A percentile compares a stretch with the other conserved stretches of the same genome.
Evolutionary conservation across 2,113 vertebrate species (phyloP).

Genomic region (Esox niger): DNA sequence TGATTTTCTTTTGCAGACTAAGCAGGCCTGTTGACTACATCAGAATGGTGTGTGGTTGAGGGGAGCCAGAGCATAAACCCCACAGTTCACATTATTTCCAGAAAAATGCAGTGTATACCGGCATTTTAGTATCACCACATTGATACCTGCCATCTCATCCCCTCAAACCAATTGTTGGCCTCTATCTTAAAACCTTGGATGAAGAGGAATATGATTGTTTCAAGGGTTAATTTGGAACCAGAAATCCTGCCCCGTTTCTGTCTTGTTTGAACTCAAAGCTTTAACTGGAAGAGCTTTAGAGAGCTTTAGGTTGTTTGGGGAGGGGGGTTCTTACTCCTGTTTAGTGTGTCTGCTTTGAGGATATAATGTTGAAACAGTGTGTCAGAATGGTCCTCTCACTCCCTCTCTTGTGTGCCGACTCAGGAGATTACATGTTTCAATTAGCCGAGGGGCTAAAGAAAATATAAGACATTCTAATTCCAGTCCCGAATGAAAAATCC

Average conservation of each 20-base stretch:
- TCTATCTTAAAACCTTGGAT: too few relatives aligned
- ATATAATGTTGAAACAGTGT: conserved; percentile 38
- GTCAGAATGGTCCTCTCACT: conserved; percentile 24
- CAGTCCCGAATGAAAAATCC: conserved; percentile 57
- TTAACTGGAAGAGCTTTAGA: background rate
- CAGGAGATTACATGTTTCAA: conserved; percentile 70
- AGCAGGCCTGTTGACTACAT: background rate
- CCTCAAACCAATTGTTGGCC: conserved; percentile 29
- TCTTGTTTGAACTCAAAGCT: conserved; percentile 5
- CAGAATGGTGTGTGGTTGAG: conserved; percentile 22
- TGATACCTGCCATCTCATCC: conserved; percentile 33
- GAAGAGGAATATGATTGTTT: too few relatives aligned
- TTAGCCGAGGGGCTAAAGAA: conserved; percentile 58
- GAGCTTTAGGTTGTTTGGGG: background rate
- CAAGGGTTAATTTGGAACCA: background rate
- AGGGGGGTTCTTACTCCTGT: conserved; percentile 10
- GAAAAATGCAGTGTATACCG: conserved; percentile 14
- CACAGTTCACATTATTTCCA: conserved; percentile 25
- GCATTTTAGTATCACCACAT: background rate
- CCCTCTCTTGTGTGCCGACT: conserved; percentile 41
- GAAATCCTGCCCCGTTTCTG: conserved; percentile 27
- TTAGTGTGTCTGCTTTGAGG: conserved; percentile 40
- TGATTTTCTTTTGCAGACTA: too few relatives aligned
- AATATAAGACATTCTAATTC: conserved; percentile 70
- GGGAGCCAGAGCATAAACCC: conserved; percentile 1